These are phyloP conservation scores for Lacerta bilineata DNA, from an alignment of 2,797 vertebrate genomes.

Conservation along the genomic window DNA sequence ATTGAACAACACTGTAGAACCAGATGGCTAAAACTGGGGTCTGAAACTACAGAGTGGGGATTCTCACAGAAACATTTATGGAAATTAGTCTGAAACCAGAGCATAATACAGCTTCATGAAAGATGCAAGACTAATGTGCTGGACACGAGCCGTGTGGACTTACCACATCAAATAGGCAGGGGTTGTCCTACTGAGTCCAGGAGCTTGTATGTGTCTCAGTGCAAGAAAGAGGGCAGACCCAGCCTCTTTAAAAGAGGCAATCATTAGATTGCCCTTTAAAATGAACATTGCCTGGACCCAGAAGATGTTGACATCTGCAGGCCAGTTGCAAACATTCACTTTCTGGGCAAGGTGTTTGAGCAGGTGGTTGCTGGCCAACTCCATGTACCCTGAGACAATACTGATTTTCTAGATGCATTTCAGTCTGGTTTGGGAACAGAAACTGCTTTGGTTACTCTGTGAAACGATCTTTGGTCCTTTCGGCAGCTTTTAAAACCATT, in stretches of 20 bases:
- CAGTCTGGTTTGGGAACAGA: too few relatives aligned
- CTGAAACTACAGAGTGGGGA: not conserved
- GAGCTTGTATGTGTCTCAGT: not conserved
- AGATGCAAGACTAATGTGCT: not conserved
- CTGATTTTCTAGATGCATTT: too few relatives aligned
- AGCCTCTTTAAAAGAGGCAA: not conserved
- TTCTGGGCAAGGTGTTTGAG: not conserved
- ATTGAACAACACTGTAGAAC: not conserved
- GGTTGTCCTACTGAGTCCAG: not conserved
- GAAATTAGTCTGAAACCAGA: slow-evolving; percentile 1
- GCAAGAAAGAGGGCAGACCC: not conserved
- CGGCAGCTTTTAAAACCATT: too few relatives aligned
- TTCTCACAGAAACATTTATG: not conserved
- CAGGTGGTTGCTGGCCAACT: too few relatives aligned
- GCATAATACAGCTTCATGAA: not conserved
- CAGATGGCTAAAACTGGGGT: not conserved
- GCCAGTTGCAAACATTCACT: not conserved
- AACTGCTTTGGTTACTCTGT: too few relatives aligned
- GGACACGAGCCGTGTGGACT: not conserved
- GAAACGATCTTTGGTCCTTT: too few relatives aligned
- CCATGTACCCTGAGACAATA: too few relatives aligned
- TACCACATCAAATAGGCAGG: not conserved
- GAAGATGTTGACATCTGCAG: not conserved
- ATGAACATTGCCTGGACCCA: too few relatives aligned
- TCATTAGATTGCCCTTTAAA: too few relatives aligned